A percentile compares a stretch with the other conserved stretches of the same genome.
These are phyloP conservation scores for Deilephila elpenor DNA, from an alignment of 2,888 invertebrate species.

Conservation along the genomic window DNA sequence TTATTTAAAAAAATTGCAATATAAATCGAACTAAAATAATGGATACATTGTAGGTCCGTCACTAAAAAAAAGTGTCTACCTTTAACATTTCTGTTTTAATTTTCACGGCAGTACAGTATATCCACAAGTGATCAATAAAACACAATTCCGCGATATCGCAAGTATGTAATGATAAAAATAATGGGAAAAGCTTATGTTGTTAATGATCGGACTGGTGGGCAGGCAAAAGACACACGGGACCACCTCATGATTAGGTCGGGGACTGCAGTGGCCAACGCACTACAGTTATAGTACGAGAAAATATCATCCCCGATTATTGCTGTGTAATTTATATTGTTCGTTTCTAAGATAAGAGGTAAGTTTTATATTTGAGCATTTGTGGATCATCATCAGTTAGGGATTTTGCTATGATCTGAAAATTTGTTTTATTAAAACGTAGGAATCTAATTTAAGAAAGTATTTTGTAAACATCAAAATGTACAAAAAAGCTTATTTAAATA, in stretches of 20 bases:
- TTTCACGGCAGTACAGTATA: too few species aligned
- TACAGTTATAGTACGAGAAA: constrained; percentile 41
- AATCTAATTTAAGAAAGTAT: too few species aligned
- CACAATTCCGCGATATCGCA: not conserved
- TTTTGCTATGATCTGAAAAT: too few species aligned
- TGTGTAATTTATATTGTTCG: constrained; percentile 22
- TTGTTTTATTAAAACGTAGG: too few species aligned
- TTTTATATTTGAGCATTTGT: constrained; percentile 44
- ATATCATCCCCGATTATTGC: constrained; percentile 33
- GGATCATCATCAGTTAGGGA: not conserved
- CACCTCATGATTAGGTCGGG: constrained; percentile 73
- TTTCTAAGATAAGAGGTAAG: not conserved
- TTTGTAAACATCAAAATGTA: too few species aligned
- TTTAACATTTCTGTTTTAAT: too few species aligned
- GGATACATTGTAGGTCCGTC: too few species aligned
- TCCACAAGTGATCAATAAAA: too few species aligned
- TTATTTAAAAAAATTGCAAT: too few species aligned
- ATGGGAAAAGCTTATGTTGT: constrained; percentile 37
- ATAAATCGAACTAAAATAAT: too few species aligned
- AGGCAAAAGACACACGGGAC: constrained; percentile 72
- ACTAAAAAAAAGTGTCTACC: too few species aligned
- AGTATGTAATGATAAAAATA: constrained; percentile 17
- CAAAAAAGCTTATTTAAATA: too few species aligned
- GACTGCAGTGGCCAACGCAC: constrained; percentile 66
- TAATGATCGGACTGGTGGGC: constrained; percentile 60